Evolutionary conservation across 2,113 vertebrate species (phyloP).

Genomic region (Otocyon megalotis): DNA sequence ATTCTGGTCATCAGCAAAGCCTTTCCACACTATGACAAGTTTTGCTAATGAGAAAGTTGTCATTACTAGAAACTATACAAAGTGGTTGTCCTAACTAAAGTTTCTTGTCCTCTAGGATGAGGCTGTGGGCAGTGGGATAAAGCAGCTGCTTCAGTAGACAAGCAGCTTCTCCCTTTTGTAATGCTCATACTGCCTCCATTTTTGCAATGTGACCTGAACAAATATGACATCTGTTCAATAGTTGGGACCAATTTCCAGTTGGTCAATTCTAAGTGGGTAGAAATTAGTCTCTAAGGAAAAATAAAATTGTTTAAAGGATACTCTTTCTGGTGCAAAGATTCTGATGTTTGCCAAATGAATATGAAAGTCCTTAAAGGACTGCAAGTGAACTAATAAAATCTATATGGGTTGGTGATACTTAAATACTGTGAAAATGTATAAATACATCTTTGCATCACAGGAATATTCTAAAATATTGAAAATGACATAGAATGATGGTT

Average conservation of each 20-base stretch:
- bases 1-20: slow-evolving; percentile 19
- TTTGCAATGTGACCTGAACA: slow-evolving; percentile 58
- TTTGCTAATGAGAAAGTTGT: slow-evolving; percentile 42
- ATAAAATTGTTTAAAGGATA: slow-evolving; percentile 44
- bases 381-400: slow-evolving; percentile 59
- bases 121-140: slow-evolving; percentile 56
- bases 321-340: slow-evolving; percentile 40
- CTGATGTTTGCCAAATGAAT: slow-evolving; percentile 36
- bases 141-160: slow-evolving; percentile 28
- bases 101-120: slow-evolving; percentile 43
- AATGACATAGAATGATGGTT: slow-evolving; percentile 23
- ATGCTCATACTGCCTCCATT: slow-evolving; percentile 18
- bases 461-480: slow-evolving; percentile 60
- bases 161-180: slow-evolving; percentile 7
- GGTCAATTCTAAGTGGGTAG: slow-evolving; percentile 30
- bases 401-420: slow-evolving; percentile 22
- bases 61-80: slow-evolving; percentile 15
- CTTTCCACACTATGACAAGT: background rate
- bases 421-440: slow-evolving; percentile 50
- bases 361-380: slow-evolving; percentile 49
- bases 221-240: slow-evolving; percentile 24
- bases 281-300: slow-evolving; percentile 63
- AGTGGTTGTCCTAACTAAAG: slow-evolving; percentile 31
- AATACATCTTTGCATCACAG: slow-evolving; percentile 46
- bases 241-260: slow-evolving; percentile 22